Base-by-base conservation (phyloP, 1,140 invertebrate species). In the Lordiphosa stackelbergi region DNA sequence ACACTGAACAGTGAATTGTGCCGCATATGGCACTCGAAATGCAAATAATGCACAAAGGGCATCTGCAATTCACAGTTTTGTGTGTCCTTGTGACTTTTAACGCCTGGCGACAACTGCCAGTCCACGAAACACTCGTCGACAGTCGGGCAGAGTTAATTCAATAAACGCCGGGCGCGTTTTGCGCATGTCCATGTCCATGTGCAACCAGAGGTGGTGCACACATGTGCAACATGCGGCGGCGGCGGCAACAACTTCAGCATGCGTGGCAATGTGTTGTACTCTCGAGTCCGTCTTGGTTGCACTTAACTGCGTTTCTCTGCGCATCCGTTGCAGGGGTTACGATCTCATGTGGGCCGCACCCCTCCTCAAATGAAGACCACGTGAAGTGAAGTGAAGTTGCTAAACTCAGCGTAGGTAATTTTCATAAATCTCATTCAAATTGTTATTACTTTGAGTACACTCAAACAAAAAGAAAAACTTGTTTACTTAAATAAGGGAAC, bases 71-170 rank as follows among this genome's bases (percentile, higher is more conserved):
- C 19, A 12, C 41, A 45, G 31, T 43, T 58, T 38, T 64, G 45
- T 66, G 69, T 83, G 77, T 81, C 75, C 77, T 81, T 83, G 77
- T 81, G 77, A 77, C 57, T 83, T 81, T 81, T 75, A 83, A 83
- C 75, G 79, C 77, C 69, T 56, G 42, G 60, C 55, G 36, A 38
- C 49, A 38, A 56, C 37, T 43, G 53, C 53, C 24, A 22, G 52
- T 60, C 54, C 54, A 49, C 49, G 61, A 43, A 57, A 63, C 43
- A 57, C 43, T 73, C 58, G 53, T 55, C 69, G 62, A 48, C 69
- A 65, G 43, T 66, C 62, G 53, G 45, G 2, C 45, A 54, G 28
- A 31, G 45, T 59, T 63, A 71, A 74, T 74, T 70, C 75, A 74
- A 81, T 79, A 79, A 79, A 74, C 66, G 75, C 58, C 71, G 66